Evolutionary conservation across 2,113 vertebrate genomes (phyloP).

Genomic region (Apodemus speciosus): DNA sequence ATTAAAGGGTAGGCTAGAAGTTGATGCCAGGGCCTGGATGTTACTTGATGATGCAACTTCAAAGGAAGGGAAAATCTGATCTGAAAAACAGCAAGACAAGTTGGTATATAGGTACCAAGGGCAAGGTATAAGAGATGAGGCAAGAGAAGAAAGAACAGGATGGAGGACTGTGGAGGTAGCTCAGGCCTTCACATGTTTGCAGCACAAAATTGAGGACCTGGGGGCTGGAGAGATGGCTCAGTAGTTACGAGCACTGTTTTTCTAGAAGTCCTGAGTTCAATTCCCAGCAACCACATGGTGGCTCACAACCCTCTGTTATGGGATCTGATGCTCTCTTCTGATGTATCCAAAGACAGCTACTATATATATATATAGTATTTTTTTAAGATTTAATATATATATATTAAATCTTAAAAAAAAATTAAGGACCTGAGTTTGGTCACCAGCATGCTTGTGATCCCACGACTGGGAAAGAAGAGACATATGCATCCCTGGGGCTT

Average conservation of each 20-base stretch:
- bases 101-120: not conserved
- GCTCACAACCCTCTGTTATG: too few relatives aligned
- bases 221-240: too few relatives aligned
- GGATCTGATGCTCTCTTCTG: too few relatives aligned
- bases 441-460: not conserved
- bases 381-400: too few relatives aligned
- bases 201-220: too few relatives aligned
- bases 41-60: not conserved
- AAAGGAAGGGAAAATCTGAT: not conserved
- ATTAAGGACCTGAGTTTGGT: not conserved
- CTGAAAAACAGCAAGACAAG: not conserved
- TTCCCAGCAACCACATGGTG: too few relatives aligned
- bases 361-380: too few relatives aligned
- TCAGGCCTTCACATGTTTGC: not conserved
- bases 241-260: too few relatives aligned
- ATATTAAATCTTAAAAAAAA: too few relatives aligned
- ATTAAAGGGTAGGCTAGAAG: not conserved
- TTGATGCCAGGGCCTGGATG: not conserved
- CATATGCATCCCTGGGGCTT: not conserved
- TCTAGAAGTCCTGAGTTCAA: too few relatives aligned
- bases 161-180: not conserved
- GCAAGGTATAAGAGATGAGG: not conserved
- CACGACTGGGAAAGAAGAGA: not conserved
- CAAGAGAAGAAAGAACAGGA: not conserved
- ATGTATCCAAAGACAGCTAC: too few relatives aligned